phyloP scores from a whole-genome alignment of 2,113 vertebrate genomes.

The Solenodon paradoxus region DNA sequence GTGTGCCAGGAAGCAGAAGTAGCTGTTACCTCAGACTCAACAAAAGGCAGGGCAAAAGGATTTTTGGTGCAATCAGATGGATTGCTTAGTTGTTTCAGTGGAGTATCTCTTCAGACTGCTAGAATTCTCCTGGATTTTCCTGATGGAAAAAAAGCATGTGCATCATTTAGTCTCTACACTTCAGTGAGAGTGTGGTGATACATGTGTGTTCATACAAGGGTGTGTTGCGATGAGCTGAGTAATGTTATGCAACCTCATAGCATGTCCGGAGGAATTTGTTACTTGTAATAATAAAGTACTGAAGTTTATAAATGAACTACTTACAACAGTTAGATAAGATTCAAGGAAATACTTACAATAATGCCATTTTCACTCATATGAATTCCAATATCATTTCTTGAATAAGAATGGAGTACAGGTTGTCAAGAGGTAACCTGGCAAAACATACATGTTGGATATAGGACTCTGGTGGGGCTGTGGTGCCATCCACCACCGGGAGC shows the following conservation, averaged over 20 bases:
- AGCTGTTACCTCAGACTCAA: conserved; percentile 44
- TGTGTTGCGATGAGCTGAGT: not conserved
- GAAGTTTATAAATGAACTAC: conserved; percentile 2
- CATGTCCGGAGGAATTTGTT: not conserved
- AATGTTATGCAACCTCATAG: not conserved
- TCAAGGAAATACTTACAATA: not conserved
- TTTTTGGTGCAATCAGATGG: conserved; percentile 52
- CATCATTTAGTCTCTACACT: not conserved
- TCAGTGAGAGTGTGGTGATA: not conserved
- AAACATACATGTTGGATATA: not conserved
- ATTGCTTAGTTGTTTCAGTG: conserved; percentile 46
- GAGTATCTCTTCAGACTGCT: not conserved
- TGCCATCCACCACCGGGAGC: not conserved
- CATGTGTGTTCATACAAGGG: too few species aligned
- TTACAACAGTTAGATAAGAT: not conserved
- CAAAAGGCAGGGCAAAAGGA: conserved; percentile 69
- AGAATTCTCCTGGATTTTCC: conserved; percentile 17
- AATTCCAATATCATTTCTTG: not conserved
- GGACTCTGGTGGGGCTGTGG: not conserved
- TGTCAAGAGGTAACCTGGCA: not conserved
- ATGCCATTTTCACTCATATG: not conserved
- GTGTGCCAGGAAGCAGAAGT: conserved; percentile 62
- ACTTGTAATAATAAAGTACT: not conserved
- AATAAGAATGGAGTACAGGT: not conserved
- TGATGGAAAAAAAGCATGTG: not conserved